These are phyloP conservation scores for Acleris cristana DNA, from an alignment of 2,888 invertebrate genomes.

Conservation along the genomic window DNA sequence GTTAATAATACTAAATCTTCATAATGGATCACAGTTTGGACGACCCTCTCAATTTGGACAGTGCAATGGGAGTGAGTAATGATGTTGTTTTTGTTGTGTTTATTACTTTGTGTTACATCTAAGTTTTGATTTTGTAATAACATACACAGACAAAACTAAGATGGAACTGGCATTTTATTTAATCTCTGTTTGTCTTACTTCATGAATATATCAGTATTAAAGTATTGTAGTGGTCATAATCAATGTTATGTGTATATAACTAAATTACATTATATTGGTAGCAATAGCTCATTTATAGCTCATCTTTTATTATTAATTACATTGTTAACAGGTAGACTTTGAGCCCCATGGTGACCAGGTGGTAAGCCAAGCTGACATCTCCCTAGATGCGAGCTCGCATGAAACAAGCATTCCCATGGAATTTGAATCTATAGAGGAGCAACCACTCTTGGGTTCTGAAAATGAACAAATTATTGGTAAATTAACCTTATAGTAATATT, in stretches of 20 bases:
- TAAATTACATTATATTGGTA: background rate
- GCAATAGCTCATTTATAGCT: background rate
- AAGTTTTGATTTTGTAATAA: constrained; percentile 4
- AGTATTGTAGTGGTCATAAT: too few species aligned
- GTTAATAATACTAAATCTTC: constrained; percentile 34
- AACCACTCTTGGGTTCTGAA: constrained; percentile 71
- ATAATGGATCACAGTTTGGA: constrained; percentile 76
- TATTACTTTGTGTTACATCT: constrained; percentile 34
- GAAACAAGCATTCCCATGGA: constrained; percentile 69
- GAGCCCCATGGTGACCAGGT: constrained; percentile 62
- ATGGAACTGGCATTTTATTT: too few species aligned
- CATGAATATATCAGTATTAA: too few species aligned
- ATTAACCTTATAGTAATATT: background rate
- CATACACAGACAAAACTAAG: background rate
- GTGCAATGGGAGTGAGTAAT: constrained; percentile 70
- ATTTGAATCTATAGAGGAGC: constrained; percentile 69
- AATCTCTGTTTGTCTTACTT: too few species aligned
- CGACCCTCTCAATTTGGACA: constrained; percentile 70
- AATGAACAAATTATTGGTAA: constrained; percentile 76
- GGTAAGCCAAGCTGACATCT: constrained; percentile 64
- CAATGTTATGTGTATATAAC: background rate
- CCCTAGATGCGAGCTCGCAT: constrained; percentile 55
- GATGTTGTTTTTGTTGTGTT: constrained; percentile 34
- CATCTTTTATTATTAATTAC: background rate
- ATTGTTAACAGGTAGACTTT: constrained; percentile 69